Base-by-base conservation (phyloP, 1,140 invertebrate species). In the Eufriesea mexicana region DNA sequence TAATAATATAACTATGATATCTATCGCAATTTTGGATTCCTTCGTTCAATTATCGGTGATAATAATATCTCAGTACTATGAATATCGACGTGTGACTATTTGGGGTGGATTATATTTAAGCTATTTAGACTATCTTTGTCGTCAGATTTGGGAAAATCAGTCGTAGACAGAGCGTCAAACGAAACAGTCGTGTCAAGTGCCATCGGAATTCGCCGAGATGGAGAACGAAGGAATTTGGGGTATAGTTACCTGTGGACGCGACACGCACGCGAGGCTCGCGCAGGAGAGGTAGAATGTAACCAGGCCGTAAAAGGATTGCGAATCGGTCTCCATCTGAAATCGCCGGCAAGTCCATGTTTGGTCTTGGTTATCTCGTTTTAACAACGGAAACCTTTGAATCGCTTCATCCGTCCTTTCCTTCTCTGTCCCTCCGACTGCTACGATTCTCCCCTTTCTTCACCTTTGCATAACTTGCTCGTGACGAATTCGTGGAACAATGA, bases 241-340 rank as follows among this genome's bases (percentile, higher is more conserved):
- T 25, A 8, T 42, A 12, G 54, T 45, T 45, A 23, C 49, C 54
- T 35, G 61, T 23, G 57, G 14, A 47, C 16, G 14, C 42, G 16
- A 25, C 49, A 5, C 28, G 18, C 28, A 16, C 51, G 6, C 25
- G 16, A 14, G 23, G 2, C 57, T 51, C 20, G 20, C 57, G 16
- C 55, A 42, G 5, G 28, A 16, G 47, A 47, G 62, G n/a, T 35
- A 16, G 35, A 74, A 49, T 28, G 79, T 55, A 67, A 47, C 51
- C 79, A 6, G 18, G 54, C 83, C 83, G 61, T 84, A 84, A 84
- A 84, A 84, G 83, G 83, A 73, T 84, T 28, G 83, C 54, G 83
- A 68, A 84, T 80, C 83, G 70, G 70, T 55, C 77, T 79, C 83
- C 83, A 80, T 84, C 77, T 73, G 83, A 84, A 84, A 84, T 84